These are phyloP conservation scores for Bombus soroeensis DNA, from an alignment of 1,140 invertebrate genomes.

Conservation along the genomic window DNA sequence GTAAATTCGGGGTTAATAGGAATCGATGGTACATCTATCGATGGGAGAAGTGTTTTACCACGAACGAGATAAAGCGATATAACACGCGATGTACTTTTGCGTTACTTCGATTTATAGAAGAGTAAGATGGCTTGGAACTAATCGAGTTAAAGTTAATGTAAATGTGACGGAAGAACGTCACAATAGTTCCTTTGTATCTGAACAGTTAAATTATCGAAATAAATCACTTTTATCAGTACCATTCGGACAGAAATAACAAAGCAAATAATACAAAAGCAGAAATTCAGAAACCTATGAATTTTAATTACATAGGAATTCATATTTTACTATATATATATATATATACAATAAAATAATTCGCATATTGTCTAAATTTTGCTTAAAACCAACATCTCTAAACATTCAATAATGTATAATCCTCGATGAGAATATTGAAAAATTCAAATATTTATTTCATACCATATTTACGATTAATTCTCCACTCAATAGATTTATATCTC, in stretches of 20 bases:
- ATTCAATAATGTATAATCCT: no score
- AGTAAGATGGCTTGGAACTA: no score
- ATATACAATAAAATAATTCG: background rate
- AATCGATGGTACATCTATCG: background rate
- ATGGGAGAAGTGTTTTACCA: background rate
- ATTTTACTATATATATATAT: no score
- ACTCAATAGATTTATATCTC: no score
- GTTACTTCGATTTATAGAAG: background rate
- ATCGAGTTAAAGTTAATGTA: background rate
- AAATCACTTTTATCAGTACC: background rate
- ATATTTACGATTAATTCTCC: no score
- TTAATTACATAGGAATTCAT: no score
- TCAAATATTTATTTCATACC: no score
- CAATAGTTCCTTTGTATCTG: background rate
- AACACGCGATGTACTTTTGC: background rate
- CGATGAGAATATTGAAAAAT: no score
- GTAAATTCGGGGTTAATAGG: constrained; percentile 32
- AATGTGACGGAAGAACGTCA: background rate
- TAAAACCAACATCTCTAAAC: no score
- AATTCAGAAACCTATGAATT: no score
- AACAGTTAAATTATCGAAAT: no score
- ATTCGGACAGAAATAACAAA: background rate
- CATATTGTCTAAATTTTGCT: background rate
- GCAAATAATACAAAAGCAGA: no score
- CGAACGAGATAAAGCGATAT: background rate